Percentiles rank a stretch among this genome's conserved stretches.
Conservation (phyloP, 2,797 vertebrate species). For the Gastrophryne carolinensis region DNA sequence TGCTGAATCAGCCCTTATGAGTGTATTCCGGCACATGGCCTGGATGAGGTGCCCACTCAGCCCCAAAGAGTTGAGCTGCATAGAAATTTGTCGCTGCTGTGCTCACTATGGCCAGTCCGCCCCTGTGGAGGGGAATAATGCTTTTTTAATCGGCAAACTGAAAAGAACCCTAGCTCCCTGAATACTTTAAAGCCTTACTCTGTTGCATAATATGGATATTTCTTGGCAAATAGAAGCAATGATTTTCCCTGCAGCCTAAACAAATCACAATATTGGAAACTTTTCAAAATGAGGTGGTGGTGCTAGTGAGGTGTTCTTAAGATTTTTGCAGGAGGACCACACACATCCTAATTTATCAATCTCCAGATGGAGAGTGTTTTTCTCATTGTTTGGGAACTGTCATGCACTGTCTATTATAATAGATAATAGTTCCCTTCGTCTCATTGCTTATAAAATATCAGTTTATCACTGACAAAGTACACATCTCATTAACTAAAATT, state of each 20-base stretch:
- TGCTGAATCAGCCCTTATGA: no score
- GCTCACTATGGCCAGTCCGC: no score
- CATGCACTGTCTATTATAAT: background rate
- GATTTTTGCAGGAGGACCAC: background rate
- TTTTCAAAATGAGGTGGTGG: background rate
- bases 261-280: background rate
- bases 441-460: background rate
- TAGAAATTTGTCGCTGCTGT: no score
- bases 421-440: background rate
- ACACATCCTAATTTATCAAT: constrained; percentile 4
- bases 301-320: background rate
- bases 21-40: no score
- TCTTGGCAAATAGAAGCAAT: background rate
- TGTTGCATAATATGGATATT: no score
- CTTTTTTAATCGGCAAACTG: no score
- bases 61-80: no score
- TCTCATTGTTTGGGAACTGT: constrained; percentile 6
- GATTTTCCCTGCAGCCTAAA: background rate
- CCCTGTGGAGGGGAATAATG: no score
- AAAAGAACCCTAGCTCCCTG: no score
- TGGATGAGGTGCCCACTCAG: no score
- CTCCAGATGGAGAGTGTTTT: background rate
- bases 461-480: background rate
- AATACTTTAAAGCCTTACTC: no score
- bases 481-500: background rate